Conservation (phyloP, 2,797 vertebrate species). For the Natrix natrix region DNA sequence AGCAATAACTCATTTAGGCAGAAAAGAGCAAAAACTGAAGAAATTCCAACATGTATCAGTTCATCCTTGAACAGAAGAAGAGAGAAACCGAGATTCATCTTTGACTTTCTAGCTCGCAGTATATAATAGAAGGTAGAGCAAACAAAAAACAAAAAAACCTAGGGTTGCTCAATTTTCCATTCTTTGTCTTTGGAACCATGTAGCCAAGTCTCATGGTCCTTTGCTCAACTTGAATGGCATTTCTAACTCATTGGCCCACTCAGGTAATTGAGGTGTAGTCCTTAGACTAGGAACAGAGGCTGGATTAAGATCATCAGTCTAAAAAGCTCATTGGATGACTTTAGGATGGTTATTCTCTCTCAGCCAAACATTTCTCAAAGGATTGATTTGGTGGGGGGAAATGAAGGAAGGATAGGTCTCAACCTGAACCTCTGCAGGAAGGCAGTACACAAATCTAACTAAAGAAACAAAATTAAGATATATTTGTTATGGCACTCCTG, state of each 20-base stretch:
- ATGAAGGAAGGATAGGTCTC: background rate
- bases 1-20: background rate
- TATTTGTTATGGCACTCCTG: conserved; percentile 22
- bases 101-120: conserved; percentile 41
- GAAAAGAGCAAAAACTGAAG: background rate
- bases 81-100: background rate
- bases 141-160: background rate
- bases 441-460: background rate
- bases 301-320: background rate
- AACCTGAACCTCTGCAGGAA: background rate
- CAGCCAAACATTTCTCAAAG: background rate
- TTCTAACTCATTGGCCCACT: background rate
- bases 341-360: background rate
- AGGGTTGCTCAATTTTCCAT: background rate
- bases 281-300: background rate
- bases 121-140: conserved; percentile 23
- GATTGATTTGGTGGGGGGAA: background rate
- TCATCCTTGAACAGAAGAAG: conserved; percentile 12
- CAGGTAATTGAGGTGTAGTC: conserved; percentile 27
- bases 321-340: background rate
- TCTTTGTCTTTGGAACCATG: conserved; percentile 18
- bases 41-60: background rate
- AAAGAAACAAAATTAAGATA: background rate
- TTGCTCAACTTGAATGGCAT: conserved; percentile 7
- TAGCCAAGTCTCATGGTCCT: background rate